Percentiles rank a stretch among this genome's conserved stretches.
Conservation (phyloP, 2,888 invertebrate genomes). For the Dusona sp. region DNA sequence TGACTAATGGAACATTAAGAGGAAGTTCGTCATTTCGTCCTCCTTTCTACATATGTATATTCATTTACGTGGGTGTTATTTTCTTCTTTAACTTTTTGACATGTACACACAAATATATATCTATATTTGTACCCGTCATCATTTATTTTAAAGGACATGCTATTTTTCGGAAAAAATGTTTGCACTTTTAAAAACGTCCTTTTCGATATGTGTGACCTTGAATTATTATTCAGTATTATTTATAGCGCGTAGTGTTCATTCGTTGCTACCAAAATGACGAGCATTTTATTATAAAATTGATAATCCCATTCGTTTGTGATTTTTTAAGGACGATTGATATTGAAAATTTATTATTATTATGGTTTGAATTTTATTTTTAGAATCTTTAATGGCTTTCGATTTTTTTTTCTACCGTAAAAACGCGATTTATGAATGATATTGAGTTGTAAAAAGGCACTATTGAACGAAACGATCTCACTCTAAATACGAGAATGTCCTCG, state of each 20-base stretch:
- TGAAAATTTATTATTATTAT: not conserved
- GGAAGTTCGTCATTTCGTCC: constrained; percentile 25
- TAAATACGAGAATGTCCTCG: constrained; percentile 27
- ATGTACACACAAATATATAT: not conserved
- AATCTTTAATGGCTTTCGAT: not conserved
- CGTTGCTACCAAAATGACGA: not conserved
- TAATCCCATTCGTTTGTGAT: too few species aligned
- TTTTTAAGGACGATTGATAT: not conserved
- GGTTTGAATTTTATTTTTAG: not conserved
- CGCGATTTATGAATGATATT: not conserved
- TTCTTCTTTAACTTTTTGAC: not conserved
- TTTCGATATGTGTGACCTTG: not conserved
- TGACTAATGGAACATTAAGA: constrained; percentile 19
- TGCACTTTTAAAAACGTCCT: not conserved
- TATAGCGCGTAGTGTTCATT: not conserved
- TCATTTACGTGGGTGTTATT: not conserved
- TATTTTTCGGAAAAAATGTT: not conserved
- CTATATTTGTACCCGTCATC: not conserved
- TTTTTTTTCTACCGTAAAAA: not conserved
- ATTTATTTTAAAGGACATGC: not conserved
- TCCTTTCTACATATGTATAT: not conserved
- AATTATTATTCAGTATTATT: not conserved
- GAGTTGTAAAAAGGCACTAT: not conserved
- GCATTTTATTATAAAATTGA: not conserved
- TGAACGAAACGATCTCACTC: constrained; percentile 6